Evolutionary conservation across 2,888 invertebrate genomes (phyloP), one percentile per base, ranked within the genome.

Genomic region (Zelleria hepariella): DNA sequence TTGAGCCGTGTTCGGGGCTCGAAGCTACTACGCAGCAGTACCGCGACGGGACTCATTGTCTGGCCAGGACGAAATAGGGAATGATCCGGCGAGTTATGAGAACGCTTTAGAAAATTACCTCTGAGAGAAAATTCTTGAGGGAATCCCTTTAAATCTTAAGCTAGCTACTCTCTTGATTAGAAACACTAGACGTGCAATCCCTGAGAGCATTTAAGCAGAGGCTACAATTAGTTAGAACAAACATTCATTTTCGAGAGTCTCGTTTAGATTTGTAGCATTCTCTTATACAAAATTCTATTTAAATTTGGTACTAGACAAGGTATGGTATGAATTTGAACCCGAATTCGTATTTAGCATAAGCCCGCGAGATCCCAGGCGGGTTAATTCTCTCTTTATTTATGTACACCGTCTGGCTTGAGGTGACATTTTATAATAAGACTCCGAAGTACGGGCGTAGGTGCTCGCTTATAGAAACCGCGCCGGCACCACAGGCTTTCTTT

Each of bases 371-470:
- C 84, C 75, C 80, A 86, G 86, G 86, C 86, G 75, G 82, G 83
- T 82, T 83, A 85, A 86, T 86, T 84, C 80, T 71, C 76, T 78
- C 73, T 82, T 42, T 86, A 86, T 86, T 86, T 87, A 84, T 86
- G 80, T 80, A 80, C n/a, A n/a, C 78, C 75, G 86, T 84, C 86
- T 87, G 82, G 80, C 74, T 75, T 78, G 72, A 77, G 69, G 78
- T 83, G 85, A 86, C 83, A 85, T 86, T 85, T 83, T 75, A 79
- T 79, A 85, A 82, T 83, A 83, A 84, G 82, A 84, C 78, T 75
- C 68, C 72, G n/a, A 71, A 72, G 69, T 42, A 69, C 74, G 49
- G 77, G 72, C 69, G 68, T 42, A 64, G 70, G 72, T 70, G 71
- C 70, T 68, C 69, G 70, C 72, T 72, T 68, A 66, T 70, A 68